Base-by-base conservation (phyloP, 2,113 vertebrate genomes). In the Dasyurus viverrinus region DNA sequence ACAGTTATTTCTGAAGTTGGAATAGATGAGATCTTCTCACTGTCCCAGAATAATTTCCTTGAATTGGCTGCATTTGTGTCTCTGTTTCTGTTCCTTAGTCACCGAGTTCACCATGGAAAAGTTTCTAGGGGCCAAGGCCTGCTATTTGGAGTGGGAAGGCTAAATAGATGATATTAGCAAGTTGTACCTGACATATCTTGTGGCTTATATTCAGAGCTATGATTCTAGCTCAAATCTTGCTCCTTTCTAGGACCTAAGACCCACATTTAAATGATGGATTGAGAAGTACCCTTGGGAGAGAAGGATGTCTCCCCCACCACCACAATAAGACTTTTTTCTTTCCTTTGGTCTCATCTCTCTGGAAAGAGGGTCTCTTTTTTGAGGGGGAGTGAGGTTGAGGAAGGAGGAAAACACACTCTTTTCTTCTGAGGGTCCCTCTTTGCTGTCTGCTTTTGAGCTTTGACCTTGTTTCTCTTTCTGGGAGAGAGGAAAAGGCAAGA, bases 401-500 rank as follows among this genome's bases (percentile, higher is more conserved):
- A 36, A 54, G 8, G 53, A 3, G 47, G 23, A 5, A 2, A 92
- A 46, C 6, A 36, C 48, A 84, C 36, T 4, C 36, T 76, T 76
- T 42, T 8, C 19, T 84, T 23, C 68, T 84, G n/a, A 42, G n/a
- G 27, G 42, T 8, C n/a, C 7, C 36, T 19, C 42, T 84, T 84
- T 84, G 36, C 36, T 2, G 36, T 84, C 19, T 42, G n/a, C 19
- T 84, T 84, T 84, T 84, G 68, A 57, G 23, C 5, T 0, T 90
- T 92, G 27, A 90, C 36, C 91, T 96, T 95, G n/a, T 55, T 96
- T 89, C 22, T 89, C 8, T 92, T 96, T 94, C 60, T 92, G 89
- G 53, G 5, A 57, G 55, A 84, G 60, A 76, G 36, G 7, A 6
- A 42, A 36, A 84, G 7, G 36, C 68, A 42, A 93, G 92, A 24